A percentile compares a stretch with the other conserved stretches of the same genome.
Evolutionary conservation across 2,888 invertebrate genomes (phyloP).

Genomic region (Blera fallax): DNA sequence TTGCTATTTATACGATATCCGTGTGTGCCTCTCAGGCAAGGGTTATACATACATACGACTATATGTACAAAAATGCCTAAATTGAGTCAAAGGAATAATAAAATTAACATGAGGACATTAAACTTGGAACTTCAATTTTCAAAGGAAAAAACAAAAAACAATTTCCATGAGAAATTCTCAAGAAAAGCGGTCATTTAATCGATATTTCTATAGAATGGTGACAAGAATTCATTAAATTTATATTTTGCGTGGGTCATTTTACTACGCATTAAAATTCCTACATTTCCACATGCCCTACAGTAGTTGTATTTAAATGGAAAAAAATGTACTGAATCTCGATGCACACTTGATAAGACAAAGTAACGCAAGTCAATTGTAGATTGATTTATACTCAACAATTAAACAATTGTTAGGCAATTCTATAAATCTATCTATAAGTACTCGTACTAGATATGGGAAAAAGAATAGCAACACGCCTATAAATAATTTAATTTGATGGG

Average conservation of each 20-base stretch:
- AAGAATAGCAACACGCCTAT: neutral
- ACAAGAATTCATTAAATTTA: neutral
- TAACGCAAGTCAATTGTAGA: neutral
- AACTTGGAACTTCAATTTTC: neutral
- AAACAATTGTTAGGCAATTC: neutral
- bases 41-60: neutral
- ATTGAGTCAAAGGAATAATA: neutral
- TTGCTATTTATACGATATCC: neutral
- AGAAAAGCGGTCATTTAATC: neutral
- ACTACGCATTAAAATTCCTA: neutral
- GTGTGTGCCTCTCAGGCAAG: neutral
- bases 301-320: neutral
- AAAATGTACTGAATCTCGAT: neutral
- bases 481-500: slow-evolving; percentile 14
- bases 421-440: neutral
- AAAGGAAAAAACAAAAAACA: neutral
- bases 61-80: too few relatives aligned
- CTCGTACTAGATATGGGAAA: neutral
- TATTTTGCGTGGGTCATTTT: neutral
- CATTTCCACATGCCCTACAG: neutral
- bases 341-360: neutral
- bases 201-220: neutral
- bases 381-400: slow-evolving; percentile 12
- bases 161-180: neutral
- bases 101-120: slow-evolving; percentile 20